A percentile compares a stretch with the other conserved stretches of the same genome.
Evolutionary conservation across 2,113 vertebrate genomes (phyloP).

Genomic region (Rhombomys opimus): DNA sequence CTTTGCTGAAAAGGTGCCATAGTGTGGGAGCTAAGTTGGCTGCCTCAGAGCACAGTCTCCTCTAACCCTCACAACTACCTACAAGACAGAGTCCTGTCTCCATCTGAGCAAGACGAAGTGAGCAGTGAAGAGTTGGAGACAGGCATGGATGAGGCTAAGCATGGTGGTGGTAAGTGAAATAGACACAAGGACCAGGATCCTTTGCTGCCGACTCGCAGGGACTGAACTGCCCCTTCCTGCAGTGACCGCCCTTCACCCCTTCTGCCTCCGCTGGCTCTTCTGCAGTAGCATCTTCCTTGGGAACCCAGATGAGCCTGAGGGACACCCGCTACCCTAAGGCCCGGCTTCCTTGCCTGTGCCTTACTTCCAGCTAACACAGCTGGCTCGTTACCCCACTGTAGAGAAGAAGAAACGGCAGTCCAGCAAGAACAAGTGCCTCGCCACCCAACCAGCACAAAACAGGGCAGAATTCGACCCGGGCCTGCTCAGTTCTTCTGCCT

Average conservation of each 20-base stretch:
- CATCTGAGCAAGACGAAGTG: neutral
- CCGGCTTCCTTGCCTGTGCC: too few species aligned
- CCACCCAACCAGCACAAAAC: neutral
- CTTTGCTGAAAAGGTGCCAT: fast-evolving
- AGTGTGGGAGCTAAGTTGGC: fast-evolving
- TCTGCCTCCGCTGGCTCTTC: neutral
- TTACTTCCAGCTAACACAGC: neutral
- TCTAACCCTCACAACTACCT: neutral
- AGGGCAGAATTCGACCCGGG: neutral
- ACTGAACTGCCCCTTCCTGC: neutral
- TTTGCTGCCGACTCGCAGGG: neutral
- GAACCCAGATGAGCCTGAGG: neutral
- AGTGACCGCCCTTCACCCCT: neutral
- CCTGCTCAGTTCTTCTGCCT: neutral
- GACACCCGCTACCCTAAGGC: neutral
- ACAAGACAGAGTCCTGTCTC: neutral
- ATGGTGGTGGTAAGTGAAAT: fast-evolving
- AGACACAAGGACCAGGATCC: neutral
- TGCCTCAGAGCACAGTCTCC: fast-evolving
- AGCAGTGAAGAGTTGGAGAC: neutral
- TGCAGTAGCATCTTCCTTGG: neutral
- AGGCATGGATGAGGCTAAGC: neutral
- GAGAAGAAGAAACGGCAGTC: neutral
- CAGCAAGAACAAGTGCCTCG: neutral
- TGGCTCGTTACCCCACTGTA: neutral